A percentile compares a stretch with the other conserved stretches of the same genome.
phyloP scores from a whole-genome alignment of 2,113 vertebrate species.

The Macrotus californicus region DNA sequence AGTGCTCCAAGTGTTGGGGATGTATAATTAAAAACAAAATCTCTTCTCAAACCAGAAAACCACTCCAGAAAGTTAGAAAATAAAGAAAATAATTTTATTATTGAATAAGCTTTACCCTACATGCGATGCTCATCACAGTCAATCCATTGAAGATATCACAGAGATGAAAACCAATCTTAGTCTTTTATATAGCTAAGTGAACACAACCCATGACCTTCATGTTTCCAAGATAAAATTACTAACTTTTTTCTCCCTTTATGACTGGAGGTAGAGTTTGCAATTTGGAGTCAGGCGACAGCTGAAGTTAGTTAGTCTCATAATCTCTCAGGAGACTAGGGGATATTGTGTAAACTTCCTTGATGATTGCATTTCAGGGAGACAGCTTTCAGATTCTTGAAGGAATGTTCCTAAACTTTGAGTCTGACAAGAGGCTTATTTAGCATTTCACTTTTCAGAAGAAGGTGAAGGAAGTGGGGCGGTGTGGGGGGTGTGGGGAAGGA shows the following conservation, averaged over 20 bases:
- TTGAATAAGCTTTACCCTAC: background rate
- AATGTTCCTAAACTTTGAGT: background rate
- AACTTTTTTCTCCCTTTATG: background rate
- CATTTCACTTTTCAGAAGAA: background rate
- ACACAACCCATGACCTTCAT: background rate
- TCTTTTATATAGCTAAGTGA: background rate
- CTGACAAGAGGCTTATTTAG: background rate
- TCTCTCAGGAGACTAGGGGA: background rate
- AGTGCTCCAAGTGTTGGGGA: background rate
- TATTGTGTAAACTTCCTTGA: background rate
- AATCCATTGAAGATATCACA: background rate
- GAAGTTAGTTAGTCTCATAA: background rate
- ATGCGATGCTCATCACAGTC: background rate
- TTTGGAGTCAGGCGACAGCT: background rate
- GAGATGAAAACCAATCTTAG: background rate
- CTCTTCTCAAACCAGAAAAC: background rate
- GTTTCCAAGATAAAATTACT: background rate
- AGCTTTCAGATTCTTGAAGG: background rate
- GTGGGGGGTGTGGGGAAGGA: too few relatives aligned
- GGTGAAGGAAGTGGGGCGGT: background rate
- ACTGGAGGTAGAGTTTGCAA: background rate
- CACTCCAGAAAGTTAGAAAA: background rate
- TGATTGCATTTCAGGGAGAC: background rate
- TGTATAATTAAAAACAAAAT: constrained; percentile 14
- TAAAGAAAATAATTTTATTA: background rate